Percentiles rank a stretch among this genome's conserved stretches.
These are phyloP conservation scores for Ostrea edulis DNA, from an alignment of 1,140 invertebrate species.

Conservation along the genomic window DNA sequence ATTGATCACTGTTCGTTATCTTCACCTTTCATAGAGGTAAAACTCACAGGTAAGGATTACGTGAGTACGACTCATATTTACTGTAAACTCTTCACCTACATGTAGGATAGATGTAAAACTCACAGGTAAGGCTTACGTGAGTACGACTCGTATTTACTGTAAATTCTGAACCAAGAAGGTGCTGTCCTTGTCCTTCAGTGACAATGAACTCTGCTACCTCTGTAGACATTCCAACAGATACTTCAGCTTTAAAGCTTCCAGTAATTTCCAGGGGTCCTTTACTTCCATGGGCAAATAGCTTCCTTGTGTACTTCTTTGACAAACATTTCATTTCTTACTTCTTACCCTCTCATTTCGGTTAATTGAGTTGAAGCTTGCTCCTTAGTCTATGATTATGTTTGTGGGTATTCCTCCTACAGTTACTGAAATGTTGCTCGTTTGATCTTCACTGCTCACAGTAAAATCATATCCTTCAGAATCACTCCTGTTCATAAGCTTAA, in stretches of 20 bases:
- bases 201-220: conserved; percentile 34
- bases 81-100: too few relatives aligned
- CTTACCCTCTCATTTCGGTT: conserved; percentile 18
- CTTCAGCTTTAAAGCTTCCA: conserved; percentile 45
- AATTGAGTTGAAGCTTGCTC: conserved; percentile 38
- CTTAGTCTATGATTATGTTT: conserved; percentile 44
- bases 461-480: conserved; percentile 37
- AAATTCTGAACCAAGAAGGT: too few relatives aligned
- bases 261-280: conserved; percentile 43
- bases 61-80: too few relatives aligned
- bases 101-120: too few relatives aligned
- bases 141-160: too few relatives aligned
- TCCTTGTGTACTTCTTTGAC: neutral
- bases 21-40: too few relatives aligned
- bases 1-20: too few relatives aligned
- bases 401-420: conserved; percentile 33
- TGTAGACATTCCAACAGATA: neutral
- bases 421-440: conserved; percentile 3
- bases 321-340: conserved; percentile 12
- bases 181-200: conserved; percentile 25
- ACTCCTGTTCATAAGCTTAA: neutral
- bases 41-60: too few relatives aligned
- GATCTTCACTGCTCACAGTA: neutral
- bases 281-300: conserved; percentile 48
- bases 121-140: too few relatives aligned